These are phyloP conservation scores for Beroe ovata DNA, from an alignment of 37 sponge, comb jelly and placozoan species.

Conservation along the genomic window DNA sequence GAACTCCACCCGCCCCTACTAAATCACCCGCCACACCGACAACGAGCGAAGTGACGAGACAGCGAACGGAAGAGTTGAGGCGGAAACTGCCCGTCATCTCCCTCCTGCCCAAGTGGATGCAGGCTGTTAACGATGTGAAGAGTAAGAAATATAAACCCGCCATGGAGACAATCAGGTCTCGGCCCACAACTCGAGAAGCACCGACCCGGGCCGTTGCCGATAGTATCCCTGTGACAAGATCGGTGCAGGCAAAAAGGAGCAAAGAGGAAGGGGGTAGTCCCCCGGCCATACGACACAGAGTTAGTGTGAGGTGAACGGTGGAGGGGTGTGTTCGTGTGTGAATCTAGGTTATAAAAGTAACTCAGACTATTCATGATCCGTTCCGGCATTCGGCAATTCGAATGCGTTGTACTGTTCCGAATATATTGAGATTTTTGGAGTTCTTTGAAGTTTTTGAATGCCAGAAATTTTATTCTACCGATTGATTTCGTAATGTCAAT, in stretches of 20 bases:
- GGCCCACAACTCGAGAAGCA: background rate
- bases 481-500: too few species aligned
- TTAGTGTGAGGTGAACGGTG: background rate
- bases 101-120: constrained; percentile 51
- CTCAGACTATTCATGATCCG: background rate
- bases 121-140: background rate
- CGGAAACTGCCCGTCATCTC: constrained; percentile 36
- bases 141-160: background rate
- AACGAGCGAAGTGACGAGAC: background rate
- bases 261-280: background rate
- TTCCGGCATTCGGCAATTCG: too few species aligned
- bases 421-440: too few species aligned
- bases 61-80: constrained; percentile 1
- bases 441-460: too few species aligned
- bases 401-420: too few species aligned
- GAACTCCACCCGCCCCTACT: background rate
- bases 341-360: background rate
- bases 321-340: background rate
- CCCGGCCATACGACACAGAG: background rate
- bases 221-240: background rate
- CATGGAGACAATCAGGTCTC: background rate
- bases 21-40: background rate
- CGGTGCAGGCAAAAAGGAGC: background rate
- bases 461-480: too few species aligned
- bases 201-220: background rate